Conservation (phyloP, 2,113 vertebrate species). For the Chunga burmeisteri region DNA sequence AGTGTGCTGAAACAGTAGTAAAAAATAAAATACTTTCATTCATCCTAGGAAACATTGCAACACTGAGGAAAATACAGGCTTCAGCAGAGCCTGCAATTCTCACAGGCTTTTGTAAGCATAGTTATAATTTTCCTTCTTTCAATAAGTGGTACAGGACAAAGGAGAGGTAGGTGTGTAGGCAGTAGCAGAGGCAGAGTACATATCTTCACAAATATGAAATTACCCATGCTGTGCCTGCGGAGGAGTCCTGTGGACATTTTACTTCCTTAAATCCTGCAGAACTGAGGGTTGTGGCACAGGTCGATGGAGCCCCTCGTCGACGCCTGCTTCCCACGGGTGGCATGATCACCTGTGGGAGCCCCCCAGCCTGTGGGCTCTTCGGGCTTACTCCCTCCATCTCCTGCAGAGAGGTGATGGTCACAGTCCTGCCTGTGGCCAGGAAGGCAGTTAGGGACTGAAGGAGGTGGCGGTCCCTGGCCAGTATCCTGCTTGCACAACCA, state of each 20-base stretch:
- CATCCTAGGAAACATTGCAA: slow-evolving; percentile 8
- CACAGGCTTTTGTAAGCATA: background rate
- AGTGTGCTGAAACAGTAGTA: background rate
- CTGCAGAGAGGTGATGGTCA: background rate
- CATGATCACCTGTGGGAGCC: too few species aligned
- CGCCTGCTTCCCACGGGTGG: background rate
- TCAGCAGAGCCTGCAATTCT: background rate
- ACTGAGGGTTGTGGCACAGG: background rate
- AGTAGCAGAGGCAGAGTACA: background rate
- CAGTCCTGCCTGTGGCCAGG: background rate
- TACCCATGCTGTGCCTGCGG: accelerated
- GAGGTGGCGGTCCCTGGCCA: background rate
- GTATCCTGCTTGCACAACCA: background rate
- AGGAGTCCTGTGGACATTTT: background rate
- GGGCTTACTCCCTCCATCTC: background rate
- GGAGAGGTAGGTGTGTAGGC: background rate
- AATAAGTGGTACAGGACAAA: background rate
- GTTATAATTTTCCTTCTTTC: background rate
- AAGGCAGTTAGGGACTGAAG: background rate
- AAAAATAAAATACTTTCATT: background rate
- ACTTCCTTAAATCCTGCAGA: background rate
- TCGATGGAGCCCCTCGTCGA: background rate
- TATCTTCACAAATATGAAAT: background rate
- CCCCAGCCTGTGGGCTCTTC: background rate
- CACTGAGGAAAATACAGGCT: background rate